Conservation (phyloP, 2,888 invertebrate species). For the Xanthorhoe spadicearia region DNA sequence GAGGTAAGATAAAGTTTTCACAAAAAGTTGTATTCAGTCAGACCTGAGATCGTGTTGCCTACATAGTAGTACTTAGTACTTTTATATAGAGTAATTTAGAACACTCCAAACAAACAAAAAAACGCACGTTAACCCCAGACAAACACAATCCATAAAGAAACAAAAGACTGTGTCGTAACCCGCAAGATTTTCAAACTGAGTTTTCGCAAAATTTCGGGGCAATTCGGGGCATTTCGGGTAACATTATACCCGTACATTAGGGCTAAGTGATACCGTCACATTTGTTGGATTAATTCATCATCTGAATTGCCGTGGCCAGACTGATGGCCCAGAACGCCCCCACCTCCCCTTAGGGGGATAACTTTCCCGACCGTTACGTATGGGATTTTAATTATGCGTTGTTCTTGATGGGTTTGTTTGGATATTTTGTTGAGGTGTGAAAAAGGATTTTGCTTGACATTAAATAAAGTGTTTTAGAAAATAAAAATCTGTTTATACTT, state of each 20-base stretch:
- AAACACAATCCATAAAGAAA: constrained; percentile 60
- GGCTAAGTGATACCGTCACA: constrained; percentile 85
- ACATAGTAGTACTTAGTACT: too few species aligned
- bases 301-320: constrained; percentile 85
- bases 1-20: neutral
- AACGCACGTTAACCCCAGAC: constrained; percentile 53
- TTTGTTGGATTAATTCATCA: constrained; percentile 85
- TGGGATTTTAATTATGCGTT: constrained; percentile 71
- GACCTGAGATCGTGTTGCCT: neutral
- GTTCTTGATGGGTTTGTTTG: constrained; percentile 52
- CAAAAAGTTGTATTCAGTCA: neutral
- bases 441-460: neutral
- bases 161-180: constrained; percentile 62
- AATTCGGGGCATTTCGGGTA: constrained; percentile 66
- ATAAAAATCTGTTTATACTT: neutral
- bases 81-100: too few species aligned
- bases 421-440: constrained; percentile 11
- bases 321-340: constrained; percentile 81
- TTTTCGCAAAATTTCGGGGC: constrained; percentile 53
- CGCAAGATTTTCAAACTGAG: constrained; percentile 66
- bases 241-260: constrained; percentile 85
- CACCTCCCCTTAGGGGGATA: constrained; percentile 49
- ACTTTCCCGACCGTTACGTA: constrained; percentile 67
- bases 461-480: neutral
- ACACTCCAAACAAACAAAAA: constrained; percentile 39